phyloP scores from a whole-genome alignment of 2,113 vertebrate genomes.

The Heterotis niloticus region DNA sequence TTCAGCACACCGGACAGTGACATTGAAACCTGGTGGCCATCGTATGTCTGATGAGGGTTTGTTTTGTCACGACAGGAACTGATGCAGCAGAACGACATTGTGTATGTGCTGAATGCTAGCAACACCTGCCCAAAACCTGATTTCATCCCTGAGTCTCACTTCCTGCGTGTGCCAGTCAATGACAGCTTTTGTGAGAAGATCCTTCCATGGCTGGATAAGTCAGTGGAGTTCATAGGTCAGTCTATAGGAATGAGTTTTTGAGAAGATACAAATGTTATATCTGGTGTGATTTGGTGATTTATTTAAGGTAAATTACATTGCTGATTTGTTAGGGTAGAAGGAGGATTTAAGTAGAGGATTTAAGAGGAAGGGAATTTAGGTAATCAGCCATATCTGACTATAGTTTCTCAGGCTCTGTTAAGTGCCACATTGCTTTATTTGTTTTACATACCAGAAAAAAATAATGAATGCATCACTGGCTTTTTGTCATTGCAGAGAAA shows the following conservation, averaged over 20 bases:
- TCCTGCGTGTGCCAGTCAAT: conserved; percentile 90
- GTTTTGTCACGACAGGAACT: conserved; percentile 68
- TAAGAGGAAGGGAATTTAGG: background rate
- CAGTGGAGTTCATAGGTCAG: conserved; percentile 94
- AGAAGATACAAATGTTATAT: background rate
- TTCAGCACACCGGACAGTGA: background rate
- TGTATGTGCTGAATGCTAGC: conserved; percentile 87
- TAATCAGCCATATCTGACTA: background rate
- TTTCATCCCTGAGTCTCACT: conserved; percentile 88
- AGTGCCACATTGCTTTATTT: background rate
- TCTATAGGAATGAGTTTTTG: background rate
- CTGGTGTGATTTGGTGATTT: background rate
- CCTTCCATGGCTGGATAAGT: conserved; percentile 90
- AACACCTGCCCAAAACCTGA: conserved; percentile 94
- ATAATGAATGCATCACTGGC: background rate
- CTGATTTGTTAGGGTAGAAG: background rate
- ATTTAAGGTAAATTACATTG: background rate
- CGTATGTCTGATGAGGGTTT: background rate
- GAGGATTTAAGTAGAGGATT: no score
- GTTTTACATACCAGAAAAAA: background rate
- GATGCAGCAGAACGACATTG: conserved; percentile 92
- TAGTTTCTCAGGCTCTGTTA: background rate
- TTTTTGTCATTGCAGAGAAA: conserved; percentile 71
- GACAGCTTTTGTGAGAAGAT: conserved; percentile 98
- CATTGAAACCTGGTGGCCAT: background rate